A percentile compares a stretch with the other conserved stretches of the same genome.
These are phyloP conservation scores for Siniperca chuatsi DNA, from an alignment of 2,113 vertebrate genomes.

Conservation along the genomic window DNA sequence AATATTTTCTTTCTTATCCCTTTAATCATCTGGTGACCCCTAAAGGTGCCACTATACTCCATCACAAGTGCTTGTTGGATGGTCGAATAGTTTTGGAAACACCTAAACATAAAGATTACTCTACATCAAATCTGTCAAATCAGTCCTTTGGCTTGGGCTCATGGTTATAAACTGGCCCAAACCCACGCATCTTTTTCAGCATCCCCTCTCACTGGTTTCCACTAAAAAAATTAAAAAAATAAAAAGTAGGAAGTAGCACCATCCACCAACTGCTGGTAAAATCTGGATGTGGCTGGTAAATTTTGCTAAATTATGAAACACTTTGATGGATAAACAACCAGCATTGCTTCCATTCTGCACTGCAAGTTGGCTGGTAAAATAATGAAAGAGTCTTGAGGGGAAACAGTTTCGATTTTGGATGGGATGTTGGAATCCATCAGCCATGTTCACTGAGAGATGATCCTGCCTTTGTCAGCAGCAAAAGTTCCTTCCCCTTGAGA, in stretches of 20 bases:
- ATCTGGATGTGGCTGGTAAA: conserved; percentile 33
- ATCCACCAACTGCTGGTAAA: conserved; percentile 22
- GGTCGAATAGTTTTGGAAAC: neutral
- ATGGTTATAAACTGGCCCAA: neutral
- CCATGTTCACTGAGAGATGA: neutral
- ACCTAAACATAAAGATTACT: neutral
- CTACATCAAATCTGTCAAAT: neutral
- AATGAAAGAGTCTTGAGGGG: neutral
- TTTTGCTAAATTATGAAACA: neutral
- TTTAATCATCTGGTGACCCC: neutral
- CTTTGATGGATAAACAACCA: neutral
- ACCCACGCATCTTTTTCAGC: neutral
- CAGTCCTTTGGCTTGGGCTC: neutral
- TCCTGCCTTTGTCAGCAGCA: conserved; percentile 30
- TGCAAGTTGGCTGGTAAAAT: neutral
- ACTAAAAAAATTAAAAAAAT: neutral
- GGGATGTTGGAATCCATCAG: neutral
- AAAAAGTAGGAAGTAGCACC: conserved; percentile 19
- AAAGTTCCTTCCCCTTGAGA: neutral
- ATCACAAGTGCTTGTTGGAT: neutral
- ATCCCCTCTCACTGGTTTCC: neutral
- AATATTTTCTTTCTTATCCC: neutral
- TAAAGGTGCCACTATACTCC: neutral
- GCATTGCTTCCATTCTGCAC: neutral
- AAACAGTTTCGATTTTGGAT: neutral